Percentiles rank a stretch among this genome's conserved stretches.
Evolutionary conservation across 2,888 invertebrate species (phyloP).

Genomic region (Aricia artaxerxes): DNA sequence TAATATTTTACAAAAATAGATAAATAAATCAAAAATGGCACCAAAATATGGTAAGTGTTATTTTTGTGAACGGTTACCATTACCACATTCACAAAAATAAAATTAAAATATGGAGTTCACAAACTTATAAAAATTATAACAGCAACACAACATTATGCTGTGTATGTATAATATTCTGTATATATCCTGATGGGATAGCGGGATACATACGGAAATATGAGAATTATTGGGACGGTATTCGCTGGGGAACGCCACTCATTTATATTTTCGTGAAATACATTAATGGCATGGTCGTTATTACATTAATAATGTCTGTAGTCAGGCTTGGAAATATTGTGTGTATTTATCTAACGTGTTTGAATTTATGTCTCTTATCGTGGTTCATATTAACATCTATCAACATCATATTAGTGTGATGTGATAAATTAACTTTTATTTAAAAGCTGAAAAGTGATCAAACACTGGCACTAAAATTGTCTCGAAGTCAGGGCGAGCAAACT

Average conservation of each 20-base stretch:
- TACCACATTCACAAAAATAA: too few relatives aligned
- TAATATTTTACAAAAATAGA: neutral
- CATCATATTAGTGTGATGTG: neutral
- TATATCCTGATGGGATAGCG: neutral
- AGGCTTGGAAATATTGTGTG: neutral
- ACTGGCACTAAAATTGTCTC: too few relatives aligned
- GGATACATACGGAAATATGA: constrained; percentile 13
- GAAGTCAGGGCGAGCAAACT: too few relatives aligned
- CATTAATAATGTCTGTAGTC: neutral
- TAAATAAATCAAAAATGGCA: neutral
- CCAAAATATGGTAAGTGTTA: too few relatives aligned
- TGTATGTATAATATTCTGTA: neutral
- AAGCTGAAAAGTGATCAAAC: too few relatives aligned
- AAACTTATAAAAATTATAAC: neutral
- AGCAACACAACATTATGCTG: neutral
- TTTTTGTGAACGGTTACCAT: too few relatives aligned
- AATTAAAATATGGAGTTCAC: too few relatives aligned
- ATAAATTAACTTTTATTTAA: too few relatives aligned
- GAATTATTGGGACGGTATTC: constrained; percentile 4
- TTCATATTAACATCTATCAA: neutral
- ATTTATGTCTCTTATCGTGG: neutral
- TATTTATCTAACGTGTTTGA: neutral
- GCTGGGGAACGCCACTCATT: constrained; percentile 4
- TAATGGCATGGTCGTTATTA: neutral
- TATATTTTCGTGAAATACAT: constrained; percentile 16